A percentile compares a stretch with the other conserved stretches of the same genome.
These are phyloP conservation scores for Oenanthe melanoleuca DNA, from an alignment of 2,113 vertebrate species.

Conservation along the genomic window DNA sequence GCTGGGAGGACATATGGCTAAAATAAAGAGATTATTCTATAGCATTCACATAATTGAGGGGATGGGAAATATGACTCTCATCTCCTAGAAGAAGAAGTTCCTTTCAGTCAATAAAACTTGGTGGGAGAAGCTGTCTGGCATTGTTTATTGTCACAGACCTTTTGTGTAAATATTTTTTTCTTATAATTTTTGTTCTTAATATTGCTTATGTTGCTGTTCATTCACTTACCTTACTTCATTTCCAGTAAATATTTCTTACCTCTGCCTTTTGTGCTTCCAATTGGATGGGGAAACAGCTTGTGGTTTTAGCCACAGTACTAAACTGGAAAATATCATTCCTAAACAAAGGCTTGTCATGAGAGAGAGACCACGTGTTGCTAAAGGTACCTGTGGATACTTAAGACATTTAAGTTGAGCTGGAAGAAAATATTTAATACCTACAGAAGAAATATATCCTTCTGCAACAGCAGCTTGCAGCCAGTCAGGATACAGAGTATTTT, in stretches of 20 bases:
- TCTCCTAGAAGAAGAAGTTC: neutral
- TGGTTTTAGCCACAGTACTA: neutral
- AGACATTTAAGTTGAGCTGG: neutral
- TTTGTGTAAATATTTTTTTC: neutral
- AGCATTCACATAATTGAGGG: neutral
- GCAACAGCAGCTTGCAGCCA: neutral
- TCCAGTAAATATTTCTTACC: neutral
- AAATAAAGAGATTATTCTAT: neutral
- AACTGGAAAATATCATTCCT: neutral
- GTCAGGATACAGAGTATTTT: neutral
- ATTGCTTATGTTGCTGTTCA: fast-evolving
- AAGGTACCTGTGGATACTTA: neutral
- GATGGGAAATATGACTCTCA: too few relatives aligned
- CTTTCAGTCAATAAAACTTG: neutral
- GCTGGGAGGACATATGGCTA: neutral
- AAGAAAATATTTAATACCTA: neutral
- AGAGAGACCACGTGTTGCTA: neutral
- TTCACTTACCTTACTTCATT: neutral
- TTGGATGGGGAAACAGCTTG: neutral
- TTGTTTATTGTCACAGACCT: neutral
- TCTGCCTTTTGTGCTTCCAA: neutral
- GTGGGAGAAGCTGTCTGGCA: neutral
- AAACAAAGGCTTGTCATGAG: neutral
- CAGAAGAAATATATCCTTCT: neutral
- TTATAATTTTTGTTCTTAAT: neutral